Conservation (phyloP, 2,113 vertebrate species). For the Dipodomys stephensi region DNA sequence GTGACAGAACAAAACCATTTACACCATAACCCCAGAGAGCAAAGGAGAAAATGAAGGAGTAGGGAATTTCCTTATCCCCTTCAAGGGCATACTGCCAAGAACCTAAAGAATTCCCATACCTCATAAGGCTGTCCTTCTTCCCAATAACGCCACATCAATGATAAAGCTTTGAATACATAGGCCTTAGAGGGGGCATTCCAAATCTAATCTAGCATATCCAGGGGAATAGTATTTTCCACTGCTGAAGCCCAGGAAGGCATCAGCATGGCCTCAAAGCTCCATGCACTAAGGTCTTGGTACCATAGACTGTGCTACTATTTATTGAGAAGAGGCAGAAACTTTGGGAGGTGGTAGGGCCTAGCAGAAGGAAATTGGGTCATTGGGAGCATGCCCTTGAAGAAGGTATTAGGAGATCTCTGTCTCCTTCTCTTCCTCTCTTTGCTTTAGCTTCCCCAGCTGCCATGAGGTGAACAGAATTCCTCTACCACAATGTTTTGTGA, state of each 20-base stretch:
- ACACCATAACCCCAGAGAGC: neutral
- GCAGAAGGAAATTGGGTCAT: neutral
- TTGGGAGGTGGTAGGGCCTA: neutral
- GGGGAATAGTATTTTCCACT: neutral
- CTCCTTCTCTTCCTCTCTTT: neutral
- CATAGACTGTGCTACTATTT: too few species aligned
- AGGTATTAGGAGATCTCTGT: neutral
- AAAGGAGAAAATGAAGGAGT: neutral
- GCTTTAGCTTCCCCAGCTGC: neutral
- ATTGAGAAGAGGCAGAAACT: neutral
- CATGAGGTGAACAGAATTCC: neutral
- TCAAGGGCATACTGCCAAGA: neutral
- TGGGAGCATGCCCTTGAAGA: neutral
- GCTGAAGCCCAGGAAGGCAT: too few species aligned
- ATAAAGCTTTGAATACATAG: neutral
- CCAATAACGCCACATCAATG: too few species aligned
- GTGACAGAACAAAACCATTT: neutral
- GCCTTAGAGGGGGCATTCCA: neutral
- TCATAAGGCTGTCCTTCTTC: neutral
- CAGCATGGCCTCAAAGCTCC: neutral
- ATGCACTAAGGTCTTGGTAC: neutral
- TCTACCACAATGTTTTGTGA: neutral
- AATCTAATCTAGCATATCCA: neutral
- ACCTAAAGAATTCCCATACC: neutral
- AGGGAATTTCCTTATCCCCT: neutral